Conservation (phyloP, 2,888 invertebrate genomes). For the Cataglyphis altisquamis region DNA sequence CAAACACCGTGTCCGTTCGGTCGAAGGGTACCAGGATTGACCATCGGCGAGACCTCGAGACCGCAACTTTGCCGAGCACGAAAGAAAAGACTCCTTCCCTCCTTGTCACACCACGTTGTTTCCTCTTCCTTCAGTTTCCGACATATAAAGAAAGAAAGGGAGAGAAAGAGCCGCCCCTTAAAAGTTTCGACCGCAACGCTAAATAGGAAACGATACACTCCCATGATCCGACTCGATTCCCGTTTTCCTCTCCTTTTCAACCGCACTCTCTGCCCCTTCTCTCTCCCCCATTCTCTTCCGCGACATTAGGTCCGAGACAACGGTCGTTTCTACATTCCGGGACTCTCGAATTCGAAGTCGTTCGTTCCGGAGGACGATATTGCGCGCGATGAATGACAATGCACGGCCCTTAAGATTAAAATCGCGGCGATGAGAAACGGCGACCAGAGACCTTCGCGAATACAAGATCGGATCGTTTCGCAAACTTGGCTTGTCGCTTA, state of each 20-base stretch:
- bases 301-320: constrained; percentile 71
- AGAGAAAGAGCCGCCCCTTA: constrained; percentile 54
- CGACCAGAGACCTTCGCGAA: constrained; percentile 53
- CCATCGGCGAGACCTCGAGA: constrained; percentile 68
- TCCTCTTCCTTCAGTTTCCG: constrained; percentile 44
- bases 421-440: constrained; percentile 48
- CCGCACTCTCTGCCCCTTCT: constrained; percentile 40
- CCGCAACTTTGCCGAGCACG: constrained; percentile 70
- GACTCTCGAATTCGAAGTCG: constrained; percentile 58
- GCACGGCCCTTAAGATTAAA: constrained; percentile 51
- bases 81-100: constrained; percentile 56
- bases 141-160: constrained; percentile 48
- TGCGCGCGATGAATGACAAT: constrained; percentile 53
- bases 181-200: constrained; percentile 66
- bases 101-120: constrained; percentile 32
- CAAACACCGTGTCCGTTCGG: constrained; percentile 80
- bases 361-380: constrained; percentile 58
- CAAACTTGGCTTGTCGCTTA: constrained; percentile 31
- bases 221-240: constrained; percentile 71
- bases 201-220: constrained; percentile 79
- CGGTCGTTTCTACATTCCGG: constrained; percentile 51
- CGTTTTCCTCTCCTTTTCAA: constrained; percentile 63
- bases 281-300: constrained; percentile 64
- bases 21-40: constrained; percentile 65
- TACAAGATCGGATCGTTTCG: constrained; percentile 32